Evolutionary conservation across 2,888 invertebrate genomes (phyloP).

Genomic region (Cheilosia vernalis): DNA sequence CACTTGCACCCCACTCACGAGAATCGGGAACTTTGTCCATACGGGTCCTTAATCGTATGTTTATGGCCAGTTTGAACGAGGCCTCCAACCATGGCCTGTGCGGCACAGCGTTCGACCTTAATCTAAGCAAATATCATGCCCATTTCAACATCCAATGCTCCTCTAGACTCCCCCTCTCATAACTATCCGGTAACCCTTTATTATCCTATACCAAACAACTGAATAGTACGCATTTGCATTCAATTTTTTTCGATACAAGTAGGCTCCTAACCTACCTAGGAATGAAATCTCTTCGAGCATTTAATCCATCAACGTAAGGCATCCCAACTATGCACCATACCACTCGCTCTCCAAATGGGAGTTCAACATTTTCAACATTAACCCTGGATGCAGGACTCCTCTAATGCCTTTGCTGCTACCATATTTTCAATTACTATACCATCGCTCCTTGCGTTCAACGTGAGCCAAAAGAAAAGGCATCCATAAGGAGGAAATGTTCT

Average conservation of each 20-base stretch:
- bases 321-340: slow-evolving; percentile 13
- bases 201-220: not conserved
- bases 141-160: not conserved
- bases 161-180: no score
- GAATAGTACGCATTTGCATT: slow-evolving; percentile 3
- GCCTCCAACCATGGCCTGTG: no score
- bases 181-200: not conserved
- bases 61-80: no score
- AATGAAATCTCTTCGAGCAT: slow-evolving; percentile 32
- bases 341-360: slow-evolving; percentile 24
- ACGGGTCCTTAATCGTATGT: no score
- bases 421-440: slow-evolving; percentile 10
- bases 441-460: slow-evolving; percentile 19
- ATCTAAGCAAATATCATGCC: no score
- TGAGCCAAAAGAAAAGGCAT: slow-evolving; percentile 36
- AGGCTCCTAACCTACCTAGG: not conserved
- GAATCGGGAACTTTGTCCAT: no score
- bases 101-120: no score
- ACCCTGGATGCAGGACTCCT: slow-evolving; percentile 17
- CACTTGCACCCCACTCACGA: no score
- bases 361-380: slow-evolving; percentile 36
- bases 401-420: not conserved
- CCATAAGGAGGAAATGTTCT: slow-evolving; percentile 61
- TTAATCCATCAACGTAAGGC: slow-evolving; percentile 11
- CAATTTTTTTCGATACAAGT: slow-evolving; percentile 3